Conservation (phyloP, 2,113 vertebrate genomes). For the Oenanthe melanoleuca region DNA sequence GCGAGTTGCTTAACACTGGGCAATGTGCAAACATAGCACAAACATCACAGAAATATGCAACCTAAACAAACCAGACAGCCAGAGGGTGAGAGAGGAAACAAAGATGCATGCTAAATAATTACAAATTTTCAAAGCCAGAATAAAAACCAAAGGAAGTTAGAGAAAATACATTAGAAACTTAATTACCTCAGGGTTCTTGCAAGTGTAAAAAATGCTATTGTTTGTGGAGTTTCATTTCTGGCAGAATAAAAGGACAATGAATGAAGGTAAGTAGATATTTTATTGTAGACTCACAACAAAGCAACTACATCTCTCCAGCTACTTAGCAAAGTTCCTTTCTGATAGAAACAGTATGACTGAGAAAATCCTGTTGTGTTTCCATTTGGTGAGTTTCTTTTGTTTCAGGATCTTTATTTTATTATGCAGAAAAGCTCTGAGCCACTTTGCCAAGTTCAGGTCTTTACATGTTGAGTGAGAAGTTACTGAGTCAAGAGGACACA, state of each 20-base stretch:
- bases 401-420: neutral
- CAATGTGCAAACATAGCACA: neutral
- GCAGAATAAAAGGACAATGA: neutral
- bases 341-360: neutral
- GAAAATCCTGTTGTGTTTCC: neutral
- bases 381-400: neutral
- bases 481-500: neutral
- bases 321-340: neutral
- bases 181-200: neutral
- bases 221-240: neutral
- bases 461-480: neutral
- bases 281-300: neutral
- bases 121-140: neutral
- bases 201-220: neutral
- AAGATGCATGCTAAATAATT: neutral
- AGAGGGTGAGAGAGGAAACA: neutral
- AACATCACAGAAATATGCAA: neutral
- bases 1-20: neutral
- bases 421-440: neutral
- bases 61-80: neutral
- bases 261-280: neutral
- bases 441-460: constrained; percentile 1
- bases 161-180: neutral
- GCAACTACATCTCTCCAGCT: neutral
- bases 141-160: neutral